Evolutionary conservation across 2,888 invertebrate genomes (phyloP), one percentile per base, ranked within the genome.

Genomic region (Unio pictorum): DNA sequence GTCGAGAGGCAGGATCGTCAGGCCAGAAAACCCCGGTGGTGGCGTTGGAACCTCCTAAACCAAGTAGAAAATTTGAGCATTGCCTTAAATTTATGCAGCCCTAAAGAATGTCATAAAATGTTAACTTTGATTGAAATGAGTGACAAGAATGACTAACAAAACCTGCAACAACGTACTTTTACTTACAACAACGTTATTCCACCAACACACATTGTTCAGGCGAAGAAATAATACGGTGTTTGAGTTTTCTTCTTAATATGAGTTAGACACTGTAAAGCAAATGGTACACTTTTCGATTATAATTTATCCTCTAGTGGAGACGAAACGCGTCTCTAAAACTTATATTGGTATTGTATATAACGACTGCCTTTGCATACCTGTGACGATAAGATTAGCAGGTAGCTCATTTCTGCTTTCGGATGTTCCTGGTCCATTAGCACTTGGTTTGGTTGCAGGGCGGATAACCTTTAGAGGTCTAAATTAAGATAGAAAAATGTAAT

Each of bases 321-420:
- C 30, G 2, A 61, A 61, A 61, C 30, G 15, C 6, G 11, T 23
- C 61, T 30, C 15, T n/a, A 8, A 30, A 23, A 30, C 17, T 62
- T 45, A 45, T 45, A 18, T 20, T 61, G 18, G 54, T 56, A 55
- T 62, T 26, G n/a, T 28, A 28, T 61, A 60, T 17, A 55, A 66
- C 23, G 34, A 66, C 17, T 20, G 23, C 15, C 20, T 28, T 34
- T 30, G 61, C 68, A 61, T 71, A 84, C 84, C 84, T 73, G 85
- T 84, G 18, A 86, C 84, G n/a, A 86, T 84, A 17, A 86, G 76
- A 69, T 84, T 86, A 4, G 86, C 82, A 15, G 84, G 83, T 61
- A 84, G 74, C 56, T 79, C 79, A 63, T 77, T 81, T 45, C 78
- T 67, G 61, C 79, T 76, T 18, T 81, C 81, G 11, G 69, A 28